Base-by-base conservation (phyloP, 2,113 vertebrate genomes). In the Setophaga coronata region DNA sequence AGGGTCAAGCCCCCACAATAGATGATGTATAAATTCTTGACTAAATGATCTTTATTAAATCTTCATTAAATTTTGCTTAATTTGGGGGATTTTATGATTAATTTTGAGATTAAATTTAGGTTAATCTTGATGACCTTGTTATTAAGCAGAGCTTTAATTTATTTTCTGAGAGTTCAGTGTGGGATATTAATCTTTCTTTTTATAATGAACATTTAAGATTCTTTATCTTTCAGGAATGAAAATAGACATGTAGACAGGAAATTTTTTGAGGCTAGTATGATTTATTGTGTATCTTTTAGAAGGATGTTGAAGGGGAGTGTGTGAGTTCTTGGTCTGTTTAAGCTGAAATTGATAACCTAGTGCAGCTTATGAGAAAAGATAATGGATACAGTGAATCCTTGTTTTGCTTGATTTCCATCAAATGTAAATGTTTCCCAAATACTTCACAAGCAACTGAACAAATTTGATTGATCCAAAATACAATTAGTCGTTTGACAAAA, bases 181-280 rank as follows among this genome's bases (percentile, higher is more conserved):
- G 42, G 14, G 28, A 51, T 82, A 71, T 78, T 79, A 23, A 67
- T 79, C 31, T 92, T 72, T 28, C 64, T 77, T 90, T 78, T 76
- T 71, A 28, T 89, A 93, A 94, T 82, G 90, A 94, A 64, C 31
- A 45, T 76, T 90, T 69, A 85, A 88, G 79, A 72, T 95, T 80
- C 28, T 29, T 87, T 94, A 57, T 74, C 61, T 88, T 94, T 85
- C 45, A 34, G 69, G 85, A 82, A 93, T 90, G 24, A 79, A 90
- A 90, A 65, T 38, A n/a, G 82, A 88, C 74, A 40, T 13, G 20
- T 58, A 86, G 50, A 42, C 60, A 92, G 48, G 71, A 73, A 23
- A 14, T 43, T 71, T 89, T 94, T 91, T 96, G 65, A 90, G 40
- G 12, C 18, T 73, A 19, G 24, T 6, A 24, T 94, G 57, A 79